Conservation (phyloP, 2,113 vertebrate genomes). For the Conger conger region DNA sequence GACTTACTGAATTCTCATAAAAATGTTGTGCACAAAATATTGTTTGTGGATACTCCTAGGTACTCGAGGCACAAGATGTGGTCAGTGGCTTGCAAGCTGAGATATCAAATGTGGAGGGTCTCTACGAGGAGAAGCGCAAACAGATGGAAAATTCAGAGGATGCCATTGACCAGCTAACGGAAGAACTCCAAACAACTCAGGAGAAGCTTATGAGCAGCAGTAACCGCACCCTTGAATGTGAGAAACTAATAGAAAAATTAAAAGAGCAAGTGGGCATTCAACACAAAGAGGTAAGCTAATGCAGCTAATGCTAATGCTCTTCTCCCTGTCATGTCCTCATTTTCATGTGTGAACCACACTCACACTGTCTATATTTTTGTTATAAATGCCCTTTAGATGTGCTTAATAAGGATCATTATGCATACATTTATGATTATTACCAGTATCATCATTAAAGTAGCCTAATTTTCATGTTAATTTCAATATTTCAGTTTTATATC, state of each 20-base stretch:
- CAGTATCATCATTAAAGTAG: not conserved
- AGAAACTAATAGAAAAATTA: slow-evolving; percentile 43
- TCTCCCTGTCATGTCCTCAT: not conserved
- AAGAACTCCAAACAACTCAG: slow-evolving; percentile 59
- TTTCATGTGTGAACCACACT: not conserved
- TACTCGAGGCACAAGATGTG: slow-evolving; percentile 46
- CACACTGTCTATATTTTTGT: not conserved
- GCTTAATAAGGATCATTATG: not conserved
- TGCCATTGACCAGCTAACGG: slow-evolving; percentile 57
- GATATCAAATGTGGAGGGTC: slow-evolving; percentile 52
- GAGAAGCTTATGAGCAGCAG: slow-evolving; percentile 49
- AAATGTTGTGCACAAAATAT: not conserved
- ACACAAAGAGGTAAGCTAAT: slow-evolving; percentile 51
- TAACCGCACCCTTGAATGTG: slow-evolving; percentile 44
- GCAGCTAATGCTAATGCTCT: not conserved
- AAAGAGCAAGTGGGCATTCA: slow-evolving; percentile 45
- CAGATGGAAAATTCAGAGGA: slow-evolving; percentile 64
- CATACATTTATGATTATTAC: not conserved
- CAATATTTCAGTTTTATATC: not conserved
- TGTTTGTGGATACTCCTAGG: slow-evolving; percentile 21
- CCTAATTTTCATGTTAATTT: not conserved
- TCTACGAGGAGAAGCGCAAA: slow-evolving; percentile 55
- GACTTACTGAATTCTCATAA: not conserved
- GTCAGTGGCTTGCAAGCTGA: slow-evolving; percentile 48
- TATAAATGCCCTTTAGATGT: not conserved